Evolutionary conservation across 2,888 invertebrate species (phyloP).

Genomic region (Napeogenes sylphis): DNA sequence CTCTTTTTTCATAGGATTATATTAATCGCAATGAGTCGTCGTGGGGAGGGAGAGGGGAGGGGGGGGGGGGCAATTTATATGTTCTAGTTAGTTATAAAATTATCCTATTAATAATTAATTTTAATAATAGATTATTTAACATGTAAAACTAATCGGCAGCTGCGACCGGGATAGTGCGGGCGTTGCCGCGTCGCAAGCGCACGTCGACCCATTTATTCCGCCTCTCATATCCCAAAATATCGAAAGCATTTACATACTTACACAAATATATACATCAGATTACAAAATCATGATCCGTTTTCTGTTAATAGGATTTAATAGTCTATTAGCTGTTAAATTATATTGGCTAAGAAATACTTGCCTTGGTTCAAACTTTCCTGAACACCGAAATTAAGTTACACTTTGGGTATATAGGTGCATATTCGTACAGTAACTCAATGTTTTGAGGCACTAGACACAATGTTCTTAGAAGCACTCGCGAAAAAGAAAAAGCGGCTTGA

Average conservation of each 20-base stretch:
- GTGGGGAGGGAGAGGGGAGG: no score
- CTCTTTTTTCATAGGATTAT: no score
- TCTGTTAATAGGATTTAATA: constrained; percentile 2
- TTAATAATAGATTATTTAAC: constrained; percentile 36
- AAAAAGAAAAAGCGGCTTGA: constrained; percentile 11
- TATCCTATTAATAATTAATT: constrained; percentile 15
- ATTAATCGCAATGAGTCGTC: no score
- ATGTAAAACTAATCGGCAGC: constrained; percentile 54
- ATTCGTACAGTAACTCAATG: constrained; percentile 35
- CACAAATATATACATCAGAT: constrained; percentile 26
- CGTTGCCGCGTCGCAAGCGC: constrained; percentile 63
- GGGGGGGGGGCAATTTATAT: no score
- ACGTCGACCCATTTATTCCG: constrained; percentile 69
- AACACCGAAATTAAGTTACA: constrained; percentile 34
- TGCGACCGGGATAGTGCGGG: constrained; percentile 72
- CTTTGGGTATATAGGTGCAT: constrained; percentile 37
- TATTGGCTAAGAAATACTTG: constrained; percentile 16
- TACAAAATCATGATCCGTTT: constrained; percentile 13
- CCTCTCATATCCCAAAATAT: constrained; percentile 73
- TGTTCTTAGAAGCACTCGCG: constrained; percentile 48
- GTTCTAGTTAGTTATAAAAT: no score
- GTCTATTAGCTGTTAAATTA: neutral
- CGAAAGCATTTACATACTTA: constrained; percentile 50
- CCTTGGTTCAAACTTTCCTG: constrained; percentile 18
- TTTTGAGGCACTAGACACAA: constrained; percentile 15